phyloP scores from a whole-genome alignment of 1,140 invertebrate genomes.

The Lepeophtheirus salmonis region DNA sequence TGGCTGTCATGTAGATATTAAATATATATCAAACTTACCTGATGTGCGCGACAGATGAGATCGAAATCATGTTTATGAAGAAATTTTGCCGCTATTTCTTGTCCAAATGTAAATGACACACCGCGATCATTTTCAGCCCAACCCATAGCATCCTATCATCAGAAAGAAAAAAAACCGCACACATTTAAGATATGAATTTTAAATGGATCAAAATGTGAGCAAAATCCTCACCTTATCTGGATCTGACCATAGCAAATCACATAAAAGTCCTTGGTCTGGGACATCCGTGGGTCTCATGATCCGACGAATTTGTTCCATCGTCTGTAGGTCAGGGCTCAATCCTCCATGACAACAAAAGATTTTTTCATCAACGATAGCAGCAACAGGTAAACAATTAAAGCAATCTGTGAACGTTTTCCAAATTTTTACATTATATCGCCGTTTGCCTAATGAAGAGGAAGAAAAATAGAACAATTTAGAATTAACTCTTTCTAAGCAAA shows the following conservation, averaged over 20 bases:
- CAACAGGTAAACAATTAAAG: conserved; percentile 49
- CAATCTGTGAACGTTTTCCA: conserved; percentile 57
- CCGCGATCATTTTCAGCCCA: conserved; percentile 93
- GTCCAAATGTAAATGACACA: conserved; percentile 86
- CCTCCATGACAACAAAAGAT: conserved; percentile 96
- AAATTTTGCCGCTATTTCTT: conserved; percentile 83
- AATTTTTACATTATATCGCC: conserved; percentile 46
- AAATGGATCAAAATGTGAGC: too few species aligned
- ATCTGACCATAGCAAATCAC: conserved; percentile 40
- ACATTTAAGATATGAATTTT: too few species aligned
- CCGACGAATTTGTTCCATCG: conserved; percentile 58
- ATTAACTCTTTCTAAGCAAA: too few species aligned
- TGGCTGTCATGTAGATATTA: background rate
- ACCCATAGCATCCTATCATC: conserved; percentile 39
- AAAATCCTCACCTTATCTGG: conserved; percentile 35
- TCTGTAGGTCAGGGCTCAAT: conserved; percentile 66
- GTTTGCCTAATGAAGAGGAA: conserved; percentile 29
- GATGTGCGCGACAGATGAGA: conserved; percentile 89
- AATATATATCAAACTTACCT: conserved; percentile 36
- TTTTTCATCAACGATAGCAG: conserved; percentile 76
- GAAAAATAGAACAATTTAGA: background rate
- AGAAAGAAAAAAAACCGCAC: too few species aligned
- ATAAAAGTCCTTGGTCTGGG: conserved; percentile 38
- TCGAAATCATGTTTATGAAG: conserved; percentile 86
- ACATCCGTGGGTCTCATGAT: conserved; percentile 49